Base-by-base conservation (phyloP, 2,113 vertebrate species). In the Chionodraco myersi region DNA sequence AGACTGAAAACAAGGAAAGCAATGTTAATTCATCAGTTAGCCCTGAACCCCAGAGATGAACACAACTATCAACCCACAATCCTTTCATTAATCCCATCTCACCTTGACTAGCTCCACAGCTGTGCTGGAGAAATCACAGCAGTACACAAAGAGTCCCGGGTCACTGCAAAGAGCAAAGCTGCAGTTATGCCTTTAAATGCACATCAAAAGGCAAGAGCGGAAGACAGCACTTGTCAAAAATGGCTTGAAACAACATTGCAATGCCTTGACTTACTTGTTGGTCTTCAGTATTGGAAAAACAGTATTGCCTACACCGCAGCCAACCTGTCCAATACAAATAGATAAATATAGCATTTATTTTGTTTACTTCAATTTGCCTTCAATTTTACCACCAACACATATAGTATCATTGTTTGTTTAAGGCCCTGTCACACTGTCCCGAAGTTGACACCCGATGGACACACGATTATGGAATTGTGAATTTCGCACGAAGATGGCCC, bases 221-320 rank as follows among this genome's bases (percentile, higher is more conserved):
- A 41, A 1, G 45, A 34, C 48, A 53, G 0, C 1, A 6, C 6
- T 30, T 36, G 21, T 75, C 8, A 74, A 75, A 74, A 34, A 30
- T 4, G 13, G 7, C 6, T 2, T 52, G 0, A 45, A 71, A 61
- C 9, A 3, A 10, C 16, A 41, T 23, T 30, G 6, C 9, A 15
- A 15, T 6, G 18, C 72, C 51, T 52, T 52, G 5, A 13, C 4
- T 97, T 95, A 99, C 98, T 96, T 99, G 94, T 99, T 99, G 56
- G 96, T 99, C 91, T 99, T 97, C 69, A 99, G 89, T 89, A 99
- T 98, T 10, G 98, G 98, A 88, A 99, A 99, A 56, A 99, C 97
- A 0, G 98, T 99, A 89, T 99, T 99, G 70, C 98, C 98, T 54
- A 97, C 97, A 71, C 98, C 98, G 91, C 98, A 99, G 91, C 98